A percentile compares a stretch with the other conserved stretches of the same genome.
Conservation (phyloP, 2,888 invertebrate genomes). For the Coremacera marginata region DNA sequence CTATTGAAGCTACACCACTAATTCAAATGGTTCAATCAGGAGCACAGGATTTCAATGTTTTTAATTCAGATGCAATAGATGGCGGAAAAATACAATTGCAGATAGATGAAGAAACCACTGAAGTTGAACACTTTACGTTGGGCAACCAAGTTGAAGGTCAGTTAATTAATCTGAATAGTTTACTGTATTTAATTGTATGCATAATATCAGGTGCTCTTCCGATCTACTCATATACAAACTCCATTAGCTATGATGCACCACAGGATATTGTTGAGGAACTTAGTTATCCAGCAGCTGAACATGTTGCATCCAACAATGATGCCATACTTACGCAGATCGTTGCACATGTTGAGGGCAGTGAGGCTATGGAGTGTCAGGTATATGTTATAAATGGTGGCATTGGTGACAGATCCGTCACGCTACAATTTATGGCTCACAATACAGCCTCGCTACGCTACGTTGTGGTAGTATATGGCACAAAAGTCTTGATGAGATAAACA, state of each 20-base stretch:
- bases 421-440: conserved; percentile 46
- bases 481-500: neutral
- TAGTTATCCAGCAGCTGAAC: conserved; percentile 32
- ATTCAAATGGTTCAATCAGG: neutral
- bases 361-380: conserved; percentile 43
- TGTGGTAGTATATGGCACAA: conserved; percentile 49
- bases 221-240: conserved; percentile 37
- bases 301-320: neutral
- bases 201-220: conserved; percentile 41
- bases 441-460: conserved; percentile 48
- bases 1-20: neutral
- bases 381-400: conserved; percentile 48
- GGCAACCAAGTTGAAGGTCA: conserved; percentile 40
- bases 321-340: conserved; percentile 48
- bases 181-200: neutral
- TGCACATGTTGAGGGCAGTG: conserved; percentile 41
- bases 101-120: conserved; percentile 1
- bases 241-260: conserved; percentile 36
- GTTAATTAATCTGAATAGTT: neutral
- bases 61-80: neutral
- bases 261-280: conserved; percentile 38
- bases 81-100: neutral
- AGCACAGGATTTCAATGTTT: neutral
- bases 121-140: conserved; percentile 43
- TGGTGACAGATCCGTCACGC: conserved; percentile 45